These are phyloP conservation scores for Pseudochirops corinnae DNA, from an alignment of 2,797 vertebrate species.

Conservation along the genomic window DNA sequence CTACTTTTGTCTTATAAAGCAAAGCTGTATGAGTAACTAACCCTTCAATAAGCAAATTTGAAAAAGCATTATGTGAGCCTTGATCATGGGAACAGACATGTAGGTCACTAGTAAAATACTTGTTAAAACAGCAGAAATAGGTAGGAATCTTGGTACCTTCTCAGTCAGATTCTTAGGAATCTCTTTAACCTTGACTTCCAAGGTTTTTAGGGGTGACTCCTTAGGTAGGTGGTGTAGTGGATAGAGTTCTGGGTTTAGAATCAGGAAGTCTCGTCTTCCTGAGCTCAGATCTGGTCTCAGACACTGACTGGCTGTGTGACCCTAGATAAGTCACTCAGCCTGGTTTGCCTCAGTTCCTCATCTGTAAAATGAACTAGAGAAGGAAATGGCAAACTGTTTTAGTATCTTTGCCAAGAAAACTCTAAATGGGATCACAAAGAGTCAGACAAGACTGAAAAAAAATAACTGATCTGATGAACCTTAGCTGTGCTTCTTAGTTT, in stretches of 20 bases:
- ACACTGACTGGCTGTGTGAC: neutral
- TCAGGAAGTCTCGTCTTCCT: neutral
- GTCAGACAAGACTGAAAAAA: neutral
- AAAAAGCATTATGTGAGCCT: neutral
- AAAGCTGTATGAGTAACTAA: neutral
- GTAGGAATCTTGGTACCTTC: neutral
- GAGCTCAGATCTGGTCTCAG: neutral
- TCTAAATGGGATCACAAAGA: neutral
- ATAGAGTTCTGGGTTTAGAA: neutral
- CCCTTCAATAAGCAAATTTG: neutral
- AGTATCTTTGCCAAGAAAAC: neutral
- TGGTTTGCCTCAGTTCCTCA: neutral
- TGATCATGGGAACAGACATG: neutral
- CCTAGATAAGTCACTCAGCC: neutral
- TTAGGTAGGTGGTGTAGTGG: neutral
- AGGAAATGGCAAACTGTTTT: neutral
- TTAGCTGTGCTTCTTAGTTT: neutral
- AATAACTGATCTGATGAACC: neutral
- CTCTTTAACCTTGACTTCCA: neutral
- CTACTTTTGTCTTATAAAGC: neutral
- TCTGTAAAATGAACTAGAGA: neutral
- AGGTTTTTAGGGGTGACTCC: neutral
- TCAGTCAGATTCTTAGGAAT: neutral
- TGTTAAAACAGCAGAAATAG: neutral
- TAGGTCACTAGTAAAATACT: neutral